These are phyloP conservation scores for Polyommatus icarus DNA, from an alignment of 2,888 invertebrate species.

Conservation along the genomic window DNA sequence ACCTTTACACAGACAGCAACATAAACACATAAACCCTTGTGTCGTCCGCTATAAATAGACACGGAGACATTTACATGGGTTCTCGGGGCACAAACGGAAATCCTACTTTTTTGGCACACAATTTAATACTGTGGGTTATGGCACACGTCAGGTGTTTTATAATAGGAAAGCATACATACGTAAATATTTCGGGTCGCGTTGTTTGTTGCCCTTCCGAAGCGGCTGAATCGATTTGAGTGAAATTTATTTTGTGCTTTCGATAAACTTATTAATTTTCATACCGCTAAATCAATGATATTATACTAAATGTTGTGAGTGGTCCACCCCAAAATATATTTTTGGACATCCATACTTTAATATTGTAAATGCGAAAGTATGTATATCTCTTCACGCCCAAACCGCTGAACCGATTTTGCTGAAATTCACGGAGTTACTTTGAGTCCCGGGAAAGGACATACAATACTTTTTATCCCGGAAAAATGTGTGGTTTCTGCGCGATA, in stretches of 20 bases:
- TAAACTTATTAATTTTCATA: no score
- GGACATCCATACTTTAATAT: no score
- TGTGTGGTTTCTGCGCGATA: no score
- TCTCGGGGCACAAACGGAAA: neutral
- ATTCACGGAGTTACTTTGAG: no score
- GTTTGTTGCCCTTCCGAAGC: neutral
- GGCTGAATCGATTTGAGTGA: neutral
- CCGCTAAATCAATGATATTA: no score
- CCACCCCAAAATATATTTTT: no score
- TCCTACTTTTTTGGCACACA: neutral
- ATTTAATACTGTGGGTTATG: neutral
- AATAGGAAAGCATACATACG: neutral
- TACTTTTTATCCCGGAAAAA: no score
- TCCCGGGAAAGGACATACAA: no score
- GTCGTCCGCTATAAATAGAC: neutral
- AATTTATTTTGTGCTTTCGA: neutral
- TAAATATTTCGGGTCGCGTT: neutral
- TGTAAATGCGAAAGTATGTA: no score
- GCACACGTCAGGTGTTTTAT: neutral
- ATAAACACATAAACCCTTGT: conserved; percentile 34
- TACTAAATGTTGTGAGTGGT: no score
- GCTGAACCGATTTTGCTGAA: no score
- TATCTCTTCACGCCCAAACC: no score
- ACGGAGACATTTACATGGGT: neutral
- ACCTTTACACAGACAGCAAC: neutral